Evolutionary conservation across 1,140 invertebrate species (phyloP), one percentile per base, ranked within the genome.

Genomic region (Anastrepha ludens): DNA sequence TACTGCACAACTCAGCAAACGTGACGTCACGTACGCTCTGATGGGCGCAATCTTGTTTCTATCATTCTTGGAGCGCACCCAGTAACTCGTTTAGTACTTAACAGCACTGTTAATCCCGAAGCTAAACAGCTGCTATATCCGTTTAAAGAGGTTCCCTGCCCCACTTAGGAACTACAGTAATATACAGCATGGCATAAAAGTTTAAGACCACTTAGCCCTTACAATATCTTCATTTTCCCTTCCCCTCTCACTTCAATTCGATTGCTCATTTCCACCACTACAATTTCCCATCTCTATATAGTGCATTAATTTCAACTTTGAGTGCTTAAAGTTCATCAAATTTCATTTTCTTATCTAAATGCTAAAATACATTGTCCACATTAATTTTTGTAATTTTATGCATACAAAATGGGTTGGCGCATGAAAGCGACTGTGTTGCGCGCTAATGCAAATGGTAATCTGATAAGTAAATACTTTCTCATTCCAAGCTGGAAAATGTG

Each of bases 321-420:
- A 74, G 17, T 74, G 44, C 39, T 15, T 47, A 29, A 74, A 47
- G 17, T 74, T 74, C 67, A 74, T 74, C 47, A 74, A 74, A 74
- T 74, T 74, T 17, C 17, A 58, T 85, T 85, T 29, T 29, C 29
- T 1, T 1, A 29, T 29, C 29, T 85, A 85, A 85, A 85, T 60
- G 20, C 50, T 85, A 29, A 85, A 85, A 85, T 60, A 55, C 58
- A 29, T 17, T 85, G 81, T 85, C 81, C 58, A 85, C 81, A 85
- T 85, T 60, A 85, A 85, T 85, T 85, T 41, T 29, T 58, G 50
- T 55, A 4, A 60, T 58, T 85, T 59, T 85, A 85, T 50, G 70
- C 70, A 85, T 85, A 20, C 20, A 58, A 85, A 85, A 85, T 67
- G 55, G 7, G n/a, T 85, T 20, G 39, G 39, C 17, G 58, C 7